Evolutionary conservation across 2,113 vertebrate species (phyloP).

Genomic region (Eretmochelys imbricata): DNA sequence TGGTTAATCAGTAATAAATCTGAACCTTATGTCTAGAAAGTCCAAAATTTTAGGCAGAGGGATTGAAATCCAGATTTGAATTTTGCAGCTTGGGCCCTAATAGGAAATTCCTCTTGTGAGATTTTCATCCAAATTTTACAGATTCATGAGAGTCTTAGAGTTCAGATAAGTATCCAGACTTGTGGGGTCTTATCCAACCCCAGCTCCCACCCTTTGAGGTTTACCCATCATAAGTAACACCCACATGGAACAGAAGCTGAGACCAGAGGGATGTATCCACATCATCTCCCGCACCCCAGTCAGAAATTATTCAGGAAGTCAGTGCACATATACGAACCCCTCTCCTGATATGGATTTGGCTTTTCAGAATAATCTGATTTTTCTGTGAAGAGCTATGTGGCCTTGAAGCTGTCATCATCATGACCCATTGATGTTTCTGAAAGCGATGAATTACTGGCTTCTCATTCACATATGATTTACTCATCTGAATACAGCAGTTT

Average conservation of each 20-base stretch:
- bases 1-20: background rate
- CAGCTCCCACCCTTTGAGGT: background rate
- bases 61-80: background rate
- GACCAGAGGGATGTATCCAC: background rate
- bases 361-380: background rate
- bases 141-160: background rate
- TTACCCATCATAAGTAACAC: background rate
- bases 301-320: background rate
- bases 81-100: background rate
- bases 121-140: background rate
- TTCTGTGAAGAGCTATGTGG: background rate
- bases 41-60: background rate
- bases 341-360: background rate
- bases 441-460: background rate
- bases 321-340: background rate
- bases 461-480: accelerated
- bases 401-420: background rate
- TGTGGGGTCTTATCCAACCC: background rate
- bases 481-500: background rate
- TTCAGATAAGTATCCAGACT: background rate
- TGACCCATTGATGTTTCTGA: background rate
- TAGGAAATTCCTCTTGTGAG: background rate
- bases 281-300: background rate
- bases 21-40: background rate
- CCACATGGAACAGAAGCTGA: background rate